Conservation (phyloP, 2,797 vertebrate genomes). For the Psittacula derbiana region DNA sequence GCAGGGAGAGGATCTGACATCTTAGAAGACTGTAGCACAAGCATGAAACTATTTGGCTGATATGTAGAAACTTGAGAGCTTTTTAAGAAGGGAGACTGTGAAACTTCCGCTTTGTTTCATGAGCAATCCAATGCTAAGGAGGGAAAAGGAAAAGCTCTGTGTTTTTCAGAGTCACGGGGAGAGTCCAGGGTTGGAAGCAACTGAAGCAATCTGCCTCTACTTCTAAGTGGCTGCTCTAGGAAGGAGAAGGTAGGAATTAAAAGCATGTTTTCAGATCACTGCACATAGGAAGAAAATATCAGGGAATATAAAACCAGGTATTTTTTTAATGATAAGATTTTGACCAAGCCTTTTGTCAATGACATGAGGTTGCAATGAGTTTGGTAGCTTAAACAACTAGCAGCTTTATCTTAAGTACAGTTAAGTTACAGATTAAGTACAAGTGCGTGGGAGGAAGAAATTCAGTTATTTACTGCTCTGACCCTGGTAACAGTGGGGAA, state of each 20-base stretch:
- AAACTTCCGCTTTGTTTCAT: neutral
- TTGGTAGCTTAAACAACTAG: neutral
- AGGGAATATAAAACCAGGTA: neutral
- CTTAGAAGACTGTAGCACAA: neutral
- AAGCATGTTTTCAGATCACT: neutral
- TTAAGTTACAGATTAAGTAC: neutral
- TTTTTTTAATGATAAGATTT: neutral
- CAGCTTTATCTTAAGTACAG: neutral
- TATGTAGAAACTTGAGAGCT: neutral
- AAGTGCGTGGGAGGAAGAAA: neutral
- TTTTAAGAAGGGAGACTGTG: neutral
- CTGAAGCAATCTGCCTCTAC: neutral
- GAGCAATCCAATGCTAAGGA: accelerated
- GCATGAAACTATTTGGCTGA: neutral
- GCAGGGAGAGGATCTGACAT: neutral
- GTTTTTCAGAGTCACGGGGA: neutral
- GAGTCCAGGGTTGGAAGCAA: neutral
- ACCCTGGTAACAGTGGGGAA: neutral
- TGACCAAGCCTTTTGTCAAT: neutral
- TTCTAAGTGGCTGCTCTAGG: neutral
- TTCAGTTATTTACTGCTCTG: neutral
- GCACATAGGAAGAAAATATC: neutral
- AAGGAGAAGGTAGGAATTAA: neutral
- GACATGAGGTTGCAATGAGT: neutral
- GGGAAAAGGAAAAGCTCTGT: neutral